Percentiles rank a stretch among this genome's conserved stretches.
phyloP scores from a whole-genome alignment of 2,888 invertebrate species.

The Laothoe populi region DNA sequence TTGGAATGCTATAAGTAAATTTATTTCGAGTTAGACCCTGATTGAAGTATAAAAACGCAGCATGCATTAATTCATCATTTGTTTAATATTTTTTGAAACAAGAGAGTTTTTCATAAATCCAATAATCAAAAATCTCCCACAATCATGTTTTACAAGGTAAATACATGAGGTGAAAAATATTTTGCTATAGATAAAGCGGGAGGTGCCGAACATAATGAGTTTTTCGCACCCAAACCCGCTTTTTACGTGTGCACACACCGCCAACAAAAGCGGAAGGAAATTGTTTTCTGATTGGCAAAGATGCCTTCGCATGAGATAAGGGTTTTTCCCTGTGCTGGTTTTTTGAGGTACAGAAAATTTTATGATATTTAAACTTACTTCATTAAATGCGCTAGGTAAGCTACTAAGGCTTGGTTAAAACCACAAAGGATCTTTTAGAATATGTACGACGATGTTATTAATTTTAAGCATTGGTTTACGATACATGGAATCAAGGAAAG shows the following conservation, averaged over 20 bases:
- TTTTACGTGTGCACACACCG: constrained; percentile 25
- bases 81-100: neutral
- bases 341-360: neutral
- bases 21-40: no score
- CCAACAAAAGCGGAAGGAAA: constrained; percentile 38
- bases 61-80: neutral
- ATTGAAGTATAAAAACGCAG: no score
- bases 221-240: constrained; percentile 20
- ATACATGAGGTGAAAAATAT: constrained; percentile 24
- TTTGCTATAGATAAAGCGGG: constrained; percentile 19
- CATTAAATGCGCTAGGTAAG: neutral
- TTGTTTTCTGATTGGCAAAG: constrained; percentile 53
- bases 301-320: constrained; percentile 33
- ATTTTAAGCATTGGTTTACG: no score
- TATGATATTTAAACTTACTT: neutral
- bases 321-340: neutral
- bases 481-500: no score
- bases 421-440: no score
- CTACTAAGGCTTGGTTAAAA: no score
- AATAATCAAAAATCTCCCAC: neutral
- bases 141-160: constrained; percentile 21
- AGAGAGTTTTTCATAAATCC: neutral
- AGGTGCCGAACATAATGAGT: constrained; percentile 23
- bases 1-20: no score
- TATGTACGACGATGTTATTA: no score